Percentiles rank a stretch among this genome's conserved stretches.
Conservation (phyloP, 2,888 invertebrate genomes). For the Isoperla grammatica region DNA sequence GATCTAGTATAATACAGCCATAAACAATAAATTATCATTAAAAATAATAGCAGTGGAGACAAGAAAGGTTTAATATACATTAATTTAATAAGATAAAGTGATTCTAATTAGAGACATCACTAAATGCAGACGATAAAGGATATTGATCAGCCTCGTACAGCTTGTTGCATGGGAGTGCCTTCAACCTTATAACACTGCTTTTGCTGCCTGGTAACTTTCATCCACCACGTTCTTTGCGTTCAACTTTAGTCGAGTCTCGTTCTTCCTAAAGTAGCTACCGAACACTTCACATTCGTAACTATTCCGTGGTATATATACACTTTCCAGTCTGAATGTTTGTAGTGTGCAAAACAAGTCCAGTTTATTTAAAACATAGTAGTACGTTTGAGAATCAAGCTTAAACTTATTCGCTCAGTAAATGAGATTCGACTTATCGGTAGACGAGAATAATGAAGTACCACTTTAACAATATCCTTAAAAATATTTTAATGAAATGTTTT, state of each 20-base stretch:
- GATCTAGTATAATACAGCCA: conserved; percentile 8
- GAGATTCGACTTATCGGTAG: no score
- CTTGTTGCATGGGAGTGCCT: neutral
- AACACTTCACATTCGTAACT: neutral
- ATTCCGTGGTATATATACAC: neutral
- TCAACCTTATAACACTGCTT: no score
- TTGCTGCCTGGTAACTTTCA: conserved; percentile 21
- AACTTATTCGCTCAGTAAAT: no score
- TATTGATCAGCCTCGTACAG: neutral
- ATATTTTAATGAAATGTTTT: no score
- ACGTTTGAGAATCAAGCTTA: no score
- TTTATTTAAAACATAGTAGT: neutral
- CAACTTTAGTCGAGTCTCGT: neutral
- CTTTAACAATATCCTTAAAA: no score
- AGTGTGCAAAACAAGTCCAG: neutral
- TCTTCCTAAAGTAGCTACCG: neutral
- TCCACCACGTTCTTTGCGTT: conserved; percentile 19
- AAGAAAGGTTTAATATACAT: no score
- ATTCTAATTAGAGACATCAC: neutral
- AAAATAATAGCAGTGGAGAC: no score
- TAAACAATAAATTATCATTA: conserved; percentile 13
- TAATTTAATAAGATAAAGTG: no score
- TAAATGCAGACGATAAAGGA: neutral
- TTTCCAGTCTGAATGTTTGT: neutral
- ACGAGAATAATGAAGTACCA: no score